Conservation (phyloP, 1,140 invertebrate species). For the Cydia splendana region DNA sequence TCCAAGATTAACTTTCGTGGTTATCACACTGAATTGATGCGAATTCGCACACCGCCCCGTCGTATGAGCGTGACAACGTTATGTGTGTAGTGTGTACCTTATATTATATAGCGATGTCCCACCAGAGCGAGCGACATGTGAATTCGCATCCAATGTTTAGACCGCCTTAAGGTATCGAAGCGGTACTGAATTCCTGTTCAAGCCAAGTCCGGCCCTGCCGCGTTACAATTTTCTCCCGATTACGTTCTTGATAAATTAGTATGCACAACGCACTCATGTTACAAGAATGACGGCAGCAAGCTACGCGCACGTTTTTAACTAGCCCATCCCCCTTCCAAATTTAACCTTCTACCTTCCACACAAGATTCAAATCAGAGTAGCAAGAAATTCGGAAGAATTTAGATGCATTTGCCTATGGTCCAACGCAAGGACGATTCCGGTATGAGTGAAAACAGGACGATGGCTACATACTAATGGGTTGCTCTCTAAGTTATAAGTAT, state of each 20-base stretch:
- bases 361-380: slow-evolving; percentile 42
- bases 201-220: slow-evolving; percentile 50
- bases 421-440: slow-evolving; percentile 66
- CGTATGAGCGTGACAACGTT: too few species aligned
- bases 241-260: slow-evolving; percentile 68
- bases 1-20: too few species aligned
- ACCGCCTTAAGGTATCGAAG: too few species aligned
- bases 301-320: slow-evolving; percentile 50
- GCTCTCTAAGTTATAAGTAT: slow-evolving; percentile 75
- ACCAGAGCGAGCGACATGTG: too few species aligned
- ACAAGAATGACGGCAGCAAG: slow-evolving; percentile 70
- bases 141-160: too few species aligned
- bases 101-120: too few species aligned
- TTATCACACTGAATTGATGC: too few species aligned
- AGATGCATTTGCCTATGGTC: slow-evolving; percentile 53
- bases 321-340: slow-evolving; percentile 36
- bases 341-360: neutral
- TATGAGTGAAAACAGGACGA: slow-evolving; percentile 67
- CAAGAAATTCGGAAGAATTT: slow-evolving; percentile 43
- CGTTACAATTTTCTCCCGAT: slow-evolving; percentile 74
- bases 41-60: too few species aligned
- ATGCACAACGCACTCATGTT: slow-evolving; percentile 63
- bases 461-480: slow-evolving; percentile 66
- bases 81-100: too few species aligned
- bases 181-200: neutral